Conservation (phyloP, 2,888 invertebrate species). For the Apodemia hepburni region DNA sequence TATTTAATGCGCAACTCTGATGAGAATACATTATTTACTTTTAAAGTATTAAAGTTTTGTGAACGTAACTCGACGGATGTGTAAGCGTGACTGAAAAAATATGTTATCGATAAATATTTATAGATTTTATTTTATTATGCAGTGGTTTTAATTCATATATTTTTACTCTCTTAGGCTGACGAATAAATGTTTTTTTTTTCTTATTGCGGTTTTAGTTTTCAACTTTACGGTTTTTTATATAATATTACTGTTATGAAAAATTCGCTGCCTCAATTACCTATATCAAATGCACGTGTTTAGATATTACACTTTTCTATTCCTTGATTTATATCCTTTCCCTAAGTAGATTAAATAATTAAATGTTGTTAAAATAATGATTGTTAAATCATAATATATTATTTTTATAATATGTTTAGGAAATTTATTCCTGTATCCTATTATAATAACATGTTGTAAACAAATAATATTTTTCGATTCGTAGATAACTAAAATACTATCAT, state of each 20-base stretch:
- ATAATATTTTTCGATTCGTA: conserved; percentile 16
- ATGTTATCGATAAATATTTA: too few species aligned
- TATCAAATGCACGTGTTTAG: conserved; percentile 22
- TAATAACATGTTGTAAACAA: conserved; percentile 25
- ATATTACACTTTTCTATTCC: conserved; percentile 60
- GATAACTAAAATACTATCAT: conserved; percentile 17
- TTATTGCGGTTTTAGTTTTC: too few species aligned
- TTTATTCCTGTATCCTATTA: conserved; percentile 26
- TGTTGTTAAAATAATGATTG: conserved; percentile 24
- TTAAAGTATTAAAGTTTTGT: too few species aligned
- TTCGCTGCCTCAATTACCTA: background rate
- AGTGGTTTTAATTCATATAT: too few species aligned
- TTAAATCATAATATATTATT: conserved; percentile 28
- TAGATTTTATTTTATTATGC: too few species aligned
- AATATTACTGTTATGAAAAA: background rate
- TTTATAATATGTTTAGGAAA: conserved; percentile 30
- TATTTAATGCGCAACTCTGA: too few species aligned
- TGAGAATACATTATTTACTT: too few species aligned
- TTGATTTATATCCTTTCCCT: conserved; percentile 64
- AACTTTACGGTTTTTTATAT: too few species aligned
- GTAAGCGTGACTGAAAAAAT: too few species aligned
- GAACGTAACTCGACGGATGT: too few species aligned
- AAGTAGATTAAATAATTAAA: conserved; percentile 21
- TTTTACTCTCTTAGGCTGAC: too few species aligned
- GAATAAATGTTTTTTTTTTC: too few species aligned